Conservation (phyloP, 2,113 vertebrate species). For the Myrmophylax atrothorax region DNA sequence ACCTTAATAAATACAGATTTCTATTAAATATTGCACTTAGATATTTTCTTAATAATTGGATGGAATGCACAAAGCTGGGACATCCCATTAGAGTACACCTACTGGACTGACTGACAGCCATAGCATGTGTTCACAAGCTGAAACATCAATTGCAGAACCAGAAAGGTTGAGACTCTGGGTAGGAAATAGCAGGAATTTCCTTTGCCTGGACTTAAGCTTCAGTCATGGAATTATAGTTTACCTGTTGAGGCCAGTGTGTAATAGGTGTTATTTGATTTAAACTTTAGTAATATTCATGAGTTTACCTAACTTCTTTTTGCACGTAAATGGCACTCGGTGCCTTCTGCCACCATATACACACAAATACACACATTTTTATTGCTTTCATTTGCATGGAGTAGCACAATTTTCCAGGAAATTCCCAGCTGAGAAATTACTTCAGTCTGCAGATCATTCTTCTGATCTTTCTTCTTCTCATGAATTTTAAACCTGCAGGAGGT, state of each 20-base stretch:
- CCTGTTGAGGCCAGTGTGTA: neutral
- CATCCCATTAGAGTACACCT: neutral
- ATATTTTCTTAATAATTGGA: neutral
- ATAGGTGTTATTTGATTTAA: neutral
- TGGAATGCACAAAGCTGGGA: neutral
- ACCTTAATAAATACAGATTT: neutral
- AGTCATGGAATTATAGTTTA: neutral
- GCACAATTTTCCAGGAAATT: slow-evolving; percentile 24
- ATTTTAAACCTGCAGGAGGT: slow-evolving; percentile 52
- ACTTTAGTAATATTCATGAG: neutral
- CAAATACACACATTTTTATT: neutral
- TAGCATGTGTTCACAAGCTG: neutral
- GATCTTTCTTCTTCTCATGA: slow-evolving; percentile 42
- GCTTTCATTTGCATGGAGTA: neutral
- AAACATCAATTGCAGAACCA: neutral
- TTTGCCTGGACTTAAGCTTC: neutral
- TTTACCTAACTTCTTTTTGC: neutral
- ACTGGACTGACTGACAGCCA: neutral
- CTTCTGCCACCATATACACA: neutral
- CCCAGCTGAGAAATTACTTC: slow-evolving; percentile 25
- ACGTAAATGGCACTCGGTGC: neutral
- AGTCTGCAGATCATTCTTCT: slow-evolving; percentile 24
- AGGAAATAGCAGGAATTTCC: neutral
- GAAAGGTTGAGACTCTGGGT: neutral
- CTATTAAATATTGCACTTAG: neutral